Evolutionary conservation across 2,113 vertebrate genomes (phyloP).

Genomic region (Nycticorax nycticorax): DNA sequence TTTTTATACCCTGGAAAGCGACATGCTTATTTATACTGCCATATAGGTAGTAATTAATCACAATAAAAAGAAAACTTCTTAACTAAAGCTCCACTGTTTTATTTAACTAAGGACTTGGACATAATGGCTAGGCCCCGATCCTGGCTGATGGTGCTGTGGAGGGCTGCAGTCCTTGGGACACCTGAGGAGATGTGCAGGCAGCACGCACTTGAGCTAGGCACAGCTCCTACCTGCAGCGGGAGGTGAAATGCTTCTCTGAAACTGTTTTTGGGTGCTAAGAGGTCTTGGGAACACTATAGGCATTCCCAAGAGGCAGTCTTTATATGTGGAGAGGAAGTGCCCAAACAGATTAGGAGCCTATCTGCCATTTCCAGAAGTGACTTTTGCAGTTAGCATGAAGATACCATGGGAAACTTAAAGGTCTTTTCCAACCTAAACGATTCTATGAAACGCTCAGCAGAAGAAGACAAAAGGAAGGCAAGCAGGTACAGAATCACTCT

Average conservation of each 20-base stretch:
- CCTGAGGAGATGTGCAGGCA: neutral
- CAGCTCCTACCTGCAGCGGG: neutral
- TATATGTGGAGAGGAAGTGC: neutral
- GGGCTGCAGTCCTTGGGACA: neutral
- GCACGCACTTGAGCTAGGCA: fast-evolving
- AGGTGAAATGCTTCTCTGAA: neutral
- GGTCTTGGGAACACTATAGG: neutral
- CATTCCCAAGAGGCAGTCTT: neutral
- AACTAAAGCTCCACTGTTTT: neutral
- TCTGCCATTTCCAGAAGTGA: neutral
- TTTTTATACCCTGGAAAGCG: neutral
- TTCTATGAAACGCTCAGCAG: neutral
- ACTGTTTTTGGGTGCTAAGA: neutral
- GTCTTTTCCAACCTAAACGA: no score
- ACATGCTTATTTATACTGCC: neutral
- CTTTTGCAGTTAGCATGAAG: neutral
- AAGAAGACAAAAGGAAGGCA: neutral
- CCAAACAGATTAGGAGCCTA: neutral
- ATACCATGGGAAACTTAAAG: neutral
- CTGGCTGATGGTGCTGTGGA: neutral
- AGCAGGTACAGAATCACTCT: neutral
- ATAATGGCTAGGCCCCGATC: neutral
- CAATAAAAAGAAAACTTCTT: neutral
- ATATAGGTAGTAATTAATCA: neutral
- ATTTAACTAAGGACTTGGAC: neutral